phyloP scores from a whole-genome alignment of 2,888 invertebrate genomes.

The Steinernema hermaphroditum region DNA sequence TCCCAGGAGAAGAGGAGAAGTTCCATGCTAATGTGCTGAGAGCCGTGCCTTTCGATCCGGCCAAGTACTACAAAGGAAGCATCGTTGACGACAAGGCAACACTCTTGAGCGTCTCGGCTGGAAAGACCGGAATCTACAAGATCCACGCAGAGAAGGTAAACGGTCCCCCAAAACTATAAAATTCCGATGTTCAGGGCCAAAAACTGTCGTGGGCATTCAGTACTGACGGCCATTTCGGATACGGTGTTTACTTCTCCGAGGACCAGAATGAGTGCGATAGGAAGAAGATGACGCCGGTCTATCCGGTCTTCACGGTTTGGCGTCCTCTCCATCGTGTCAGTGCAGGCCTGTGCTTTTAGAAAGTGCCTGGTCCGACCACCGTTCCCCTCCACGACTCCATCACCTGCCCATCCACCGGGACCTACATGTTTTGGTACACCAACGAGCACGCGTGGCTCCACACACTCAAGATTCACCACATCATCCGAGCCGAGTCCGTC shows the following conservation, averaged over 20 bases:
- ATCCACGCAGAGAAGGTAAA: slow-evolving; percentile 50
- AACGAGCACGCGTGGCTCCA: slow-evolving; percentile 59
- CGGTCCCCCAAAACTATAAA: not conserved
- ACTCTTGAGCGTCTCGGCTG: slow-evolving; percentile 49
- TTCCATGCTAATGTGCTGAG: slow-evolving; percentile 55
- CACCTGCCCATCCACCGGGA: not conserved
- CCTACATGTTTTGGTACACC: slow-evolving; percentile 48
- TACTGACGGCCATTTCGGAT: slow-evolving; percentile 64
- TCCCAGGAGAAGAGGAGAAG: slow-evolving; percentile 49
- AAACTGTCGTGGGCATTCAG: slow-evolving; percentile 54
- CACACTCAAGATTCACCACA: slow-evolving; percentile 51
- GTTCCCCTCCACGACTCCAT: slow-evolving; percentile 39
- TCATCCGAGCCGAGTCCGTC: slow-evolving; percentile 2
- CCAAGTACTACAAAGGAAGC: slow-evolving; percentile 51
- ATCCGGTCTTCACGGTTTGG: slow-evolving; percentile 61
- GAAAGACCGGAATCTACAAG: slow-evolving; percentile 56
- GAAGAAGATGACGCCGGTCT: slow-evolving; percentile 47
- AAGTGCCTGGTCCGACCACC: slow-evolving; percentile 53
- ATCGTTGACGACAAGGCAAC: slow-evolving; percentile 40
- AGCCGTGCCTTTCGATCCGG: slow-evolving; percentile 53
- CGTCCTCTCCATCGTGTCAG: too few relatives aligned
- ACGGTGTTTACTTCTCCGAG: slow-evolving; percentile 51
- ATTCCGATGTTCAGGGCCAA: slow-evolving; percentile 47
- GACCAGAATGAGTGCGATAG: slow-evolving; percentile 46
- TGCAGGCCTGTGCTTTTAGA: too few relatives aligned